Percentiles rank a stretch among this genome's conserved stretches.
These are phyloP conservation scores for Panthera leo DNA, from an alignment of 2,113 vertebrate species.

Conservation along the genomic window DNA sequence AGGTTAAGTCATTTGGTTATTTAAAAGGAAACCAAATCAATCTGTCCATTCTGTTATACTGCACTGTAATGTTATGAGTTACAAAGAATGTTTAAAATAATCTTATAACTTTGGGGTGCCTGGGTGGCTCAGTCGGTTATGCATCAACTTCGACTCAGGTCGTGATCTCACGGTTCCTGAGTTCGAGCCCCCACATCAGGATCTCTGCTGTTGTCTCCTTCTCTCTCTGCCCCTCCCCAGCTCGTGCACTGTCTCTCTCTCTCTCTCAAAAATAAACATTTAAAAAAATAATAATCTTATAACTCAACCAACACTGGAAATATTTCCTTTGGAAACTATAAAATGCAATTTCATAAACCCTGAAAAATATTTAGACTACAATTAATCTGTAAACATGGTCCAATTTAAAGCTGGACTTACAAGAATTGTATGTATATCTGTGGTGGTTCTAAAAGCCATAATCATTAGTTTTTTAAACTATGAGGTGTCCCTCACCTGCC, in stretches of 20 bases:
- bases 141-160: no score
- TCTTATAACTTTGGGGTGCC: not conserved
- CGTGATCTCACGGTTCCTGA: no score
- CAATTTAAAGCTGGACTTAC: not conserved
- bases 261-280: no score
- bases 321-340: constrained; percentile 2
- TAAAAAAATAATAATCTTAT: not conserved
- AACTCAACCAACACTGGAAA: not conserved
- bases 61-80: not conserved
- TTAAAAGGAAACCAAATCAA: not conserved
- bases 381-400: not conserved
- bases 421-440: not conserved
- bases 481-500: not conserved
- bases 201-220: no score
- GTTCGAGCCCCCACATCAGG: no score
- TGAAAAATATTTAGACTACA: not conserved
- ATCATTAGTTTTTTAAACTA: not conserved
- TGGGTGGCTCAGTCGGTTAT: no score
- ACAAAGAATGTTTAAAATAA: not conserved
- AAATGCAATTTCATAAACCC: not conserved
- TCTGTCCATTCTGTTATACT: not conserved
- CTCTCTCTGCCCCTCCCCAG: no score
- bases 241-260: no score
- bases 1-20: not conserved
- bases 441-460: not conserved